A percentile compares a stretch with the other conserved stretches of the same genome.
These are phyloP conservation scores for Leptopterna dolabrata DNA, from an alignment of 2,888 invertebrate genomes.

Conservation along the genomic window DNA sequence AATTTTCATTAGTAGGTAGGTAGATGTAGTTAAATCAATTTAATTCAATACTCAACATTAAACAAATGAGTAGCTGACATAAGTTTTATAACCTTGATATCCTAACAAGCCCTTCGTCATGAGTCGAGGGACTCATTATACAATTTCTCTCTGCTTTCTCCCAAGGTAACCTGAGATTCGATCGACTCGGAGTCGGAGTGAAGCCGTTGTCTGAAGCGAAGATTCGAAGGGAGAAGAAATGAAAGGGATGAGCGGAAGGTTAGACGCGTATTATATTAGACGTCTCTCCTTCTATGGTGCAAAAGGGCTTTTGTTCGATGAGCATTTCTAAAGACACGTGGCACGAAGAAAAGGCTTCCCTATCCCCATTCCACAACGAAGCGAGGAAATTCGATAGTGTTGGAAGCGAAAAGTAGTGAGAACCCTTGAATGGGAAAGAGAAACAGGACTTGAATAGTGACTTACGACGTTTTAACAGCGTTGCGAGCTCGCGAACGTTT, in stretches of 20 bases:
- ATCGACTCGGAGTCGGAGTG: not conserved
- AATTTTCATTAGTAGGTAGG: too few relatives aligned
- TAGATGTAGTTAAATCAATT: too few relatives aligned
- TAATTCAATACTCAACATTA: too few relatives aligned
- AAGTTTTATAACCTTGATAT: too few relatives aligned
- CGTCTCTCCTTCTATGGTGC: not conserved
- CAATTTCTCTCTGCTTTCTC: too few relatives aligned
- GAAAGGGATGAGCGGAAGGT: not conserved
- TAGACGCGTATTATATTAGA: conserved; percentile 21
- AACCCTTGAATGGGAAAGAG: not conserved
- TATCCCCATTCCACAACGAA: not conserved
- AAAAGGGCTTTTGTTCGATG: not conserved
- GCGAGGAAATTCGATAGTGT: conserved; percentile 32
- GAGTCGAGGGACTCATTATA: too few relatives aligned
- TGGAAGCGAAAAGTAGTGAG: not conserved
- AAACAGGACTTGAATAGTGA: not conserved
- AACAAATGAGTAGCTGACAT: too few relatives aligned
- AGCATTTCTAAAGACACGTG: conserved; percentile 36
- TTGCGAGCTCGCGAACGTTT: not conserved
- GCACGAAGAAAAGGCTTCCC: not conserved
- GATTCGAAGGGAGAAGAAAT: not conserved
- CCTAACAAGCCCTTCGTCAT: too few relatives aligned
- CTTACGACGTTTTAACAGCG: not conserved
- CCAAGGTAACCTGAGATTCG: not conserved
- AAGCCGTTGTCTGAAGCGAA: not conserved